Evolutionary conservation across 2,888 invertebrate species (phyloP).

Genomic region (Sphecodes monilicornis): DNA sequence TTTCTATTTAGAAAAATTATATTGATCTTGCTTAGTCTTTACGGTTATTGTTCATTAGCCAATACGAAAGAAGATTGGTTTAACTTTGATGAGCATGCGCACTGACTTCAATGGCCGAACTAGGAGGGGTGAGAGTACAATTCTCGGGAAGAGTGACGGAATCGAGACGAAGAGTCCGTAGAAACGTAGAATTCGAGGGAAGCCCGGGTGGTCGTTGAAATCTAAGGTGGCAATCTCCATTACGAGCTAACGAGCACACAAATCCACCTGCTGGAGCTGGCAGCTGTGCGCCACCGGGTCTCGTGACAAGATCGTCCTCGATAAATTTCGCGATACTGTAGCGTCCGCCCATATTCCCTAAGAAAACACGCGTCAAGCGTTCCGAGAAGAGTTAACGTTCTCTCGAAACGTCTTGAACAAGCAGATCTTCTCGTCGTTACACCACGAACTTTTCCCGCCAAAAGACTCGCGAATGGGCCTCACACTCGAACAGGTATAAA

Average conservation of each 20-base stretch:
- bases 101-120: neutral
- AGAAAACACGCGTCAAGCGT: constrained; percentile 13
- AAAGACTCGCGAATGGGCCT: neutral
- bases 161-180: neutral
- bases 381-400: neutral
- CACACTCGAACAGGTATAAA: no score
- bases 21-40: no score
- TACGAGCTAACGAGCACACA: constrained; percentile 63
- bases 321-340: constrained; percentile 23
- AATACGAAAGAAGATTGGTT: no score
- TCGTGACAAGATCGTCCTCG: constrained; percentile 53
- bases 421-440: neutral
- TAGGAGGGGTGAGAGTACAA: neutral
- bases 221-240: constrained; percentile 68
- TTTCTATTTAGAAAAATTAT: no score
- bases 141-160: neutral
- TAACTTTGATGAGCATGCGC: no score
- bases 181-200: constrained; percentile 45
- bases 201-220: constrained; percentile 58
- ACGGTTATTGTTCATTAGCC: no score
- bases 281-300: constrained; percentile 52
- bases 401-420: neutral
- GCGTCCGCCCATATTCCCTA: neutral
- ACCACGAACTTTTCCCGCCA: neutral
- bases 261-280: constrained; percentile 59